Conservation (phyloP, 1,140 invertebrate species). For the Drosophila truncata region DNA sequence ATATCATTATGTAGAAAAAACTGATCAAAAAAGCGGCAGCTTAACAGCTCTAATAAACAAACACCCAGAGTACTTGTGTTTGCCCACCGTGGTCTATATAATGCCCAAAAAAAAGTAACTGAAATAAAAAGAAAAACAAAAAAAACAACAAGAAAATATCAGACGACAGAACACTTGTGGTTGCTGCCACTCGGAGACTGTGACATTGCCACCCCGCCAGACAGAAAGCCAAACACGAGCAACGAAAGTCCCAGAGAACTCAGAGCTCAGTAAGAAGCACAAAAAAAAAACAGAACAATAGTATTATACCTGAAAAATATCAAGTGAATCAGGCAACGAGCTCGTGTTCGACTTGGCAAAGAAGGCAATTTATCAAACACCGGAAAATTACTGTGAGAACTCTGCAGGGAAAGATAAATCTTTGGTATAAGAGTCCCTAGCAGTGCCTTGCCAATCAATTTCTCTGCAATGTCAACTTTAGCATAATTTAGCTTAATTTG, state of each 20-base stretch:
- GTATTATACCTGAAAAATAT: slow-evolving; percentile 18
- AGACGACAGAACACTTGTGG: slow-evolving; percentile 45
- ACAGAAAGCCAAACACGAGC: slow-evolving; percentile 29
- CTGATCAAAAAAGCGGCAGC: background rate
- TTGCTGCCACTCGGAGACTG: slow-evolving; percentile 10
- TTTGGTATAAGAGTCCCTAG: background rate
- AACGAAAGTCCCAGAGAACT: background rate
- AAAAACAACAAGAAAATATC: slow-evolving; percentile 23
- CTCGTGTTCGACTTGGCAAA: slow-evolving; percentile 31
- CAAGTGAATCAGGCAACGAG: slow-evolving; percentile 40
- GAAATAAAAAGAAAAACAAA: slow-evolving; percentile 15
- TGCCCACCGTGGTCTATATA: slow-evolving; percentile 33
- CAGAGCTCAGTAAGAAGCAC: slow-evolving; percentile 1
- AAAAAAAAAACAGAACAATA: slow-evolving; percentile 28
- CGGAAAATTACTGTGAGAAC: slow-evolving; percentile 34
- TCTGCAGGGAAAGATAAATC: slow-evolving; percentile 5
- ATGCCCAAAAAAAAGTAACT: slow-evolving; percentile 32
- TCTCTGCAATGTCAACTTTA: background rate
- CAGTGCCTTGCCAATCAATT: slow-evolving; percentile 2
- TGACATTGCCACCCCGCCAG: slow-evolving; percentile 33
- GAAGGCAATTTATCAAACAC: slow-evolving; percentile 16
- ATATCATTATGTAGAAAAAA: background rate
- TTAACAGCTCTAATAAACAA: background rate
- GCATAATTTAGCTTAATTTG: background rate
- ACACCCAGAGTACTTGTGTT: slow-evolving; percentile 10